Percentiles rank a stretch among this genome's conserved stretches.
Evolutionary conservation across 53 echinoderm and acorn worm species (phyloP).

Genomic region (Echinarachnius parma): DNA sequence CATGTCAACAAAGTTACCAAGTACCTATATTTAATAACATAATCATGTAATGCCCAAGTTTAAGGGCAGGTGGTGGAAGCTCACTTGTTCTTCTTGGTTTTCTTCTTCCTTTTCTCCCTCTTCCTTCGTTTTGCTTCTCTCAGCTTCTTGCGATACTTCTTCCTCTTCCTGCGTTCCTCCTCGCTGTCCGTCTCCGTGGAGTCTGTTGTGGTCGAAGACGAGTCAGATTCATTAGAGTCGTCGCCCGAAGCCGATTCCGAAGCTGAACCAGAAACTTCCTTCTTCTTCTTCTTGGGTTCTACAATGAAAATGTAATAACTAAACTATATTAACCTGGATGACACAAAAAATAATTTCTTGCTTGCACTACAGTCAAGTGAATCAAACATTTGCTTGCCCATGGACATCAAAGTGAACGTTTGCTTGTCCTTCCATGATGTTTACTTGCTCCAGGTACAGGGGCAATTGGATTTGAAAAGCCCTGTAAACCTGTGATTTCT

Average conservation of each 20-base stretch:
- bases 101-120: slow-evolving; percentile 53
- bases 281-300: slow-evolving; percentile 80
- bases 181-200: slow-evolving; percentile 82
- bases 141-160: slow-evolving; percentile 71
- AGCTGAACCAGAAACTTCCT: slow-evolving; percentile 26
- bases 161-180: slow-evolving; percentile 69
- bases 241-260: slow-evolving; percentile 47
- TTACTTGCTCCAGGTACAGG: no score
- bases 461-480: no score
- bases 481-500: no score
- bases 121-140: slow-evolving; percentile 56
- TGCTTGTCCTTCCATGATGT: no score
- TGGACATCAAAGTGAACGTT: no score
- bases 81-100: slow-evolving; percentile 44
- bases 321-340: no score
- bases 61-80: neutral
- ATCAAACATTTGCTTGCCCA: no score
- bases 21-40: no score
- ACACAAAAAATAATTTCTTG: no score
- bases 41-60: no score
- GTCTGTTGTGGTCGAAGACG: slow-evolving; percentile 36
- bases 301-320: neutral
- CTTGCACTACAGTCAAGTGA: no score
- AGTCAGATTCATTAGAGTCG: slow-evolving; percentile 16
- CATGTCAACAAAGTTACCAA: neutral